Percentiles rank a stretch among this genome's conserved stretches.
Evolutionary conservation across 2,888 invertebrate genomes (phyloP).

Genomic region (Nymphalis urticae): DNA sequence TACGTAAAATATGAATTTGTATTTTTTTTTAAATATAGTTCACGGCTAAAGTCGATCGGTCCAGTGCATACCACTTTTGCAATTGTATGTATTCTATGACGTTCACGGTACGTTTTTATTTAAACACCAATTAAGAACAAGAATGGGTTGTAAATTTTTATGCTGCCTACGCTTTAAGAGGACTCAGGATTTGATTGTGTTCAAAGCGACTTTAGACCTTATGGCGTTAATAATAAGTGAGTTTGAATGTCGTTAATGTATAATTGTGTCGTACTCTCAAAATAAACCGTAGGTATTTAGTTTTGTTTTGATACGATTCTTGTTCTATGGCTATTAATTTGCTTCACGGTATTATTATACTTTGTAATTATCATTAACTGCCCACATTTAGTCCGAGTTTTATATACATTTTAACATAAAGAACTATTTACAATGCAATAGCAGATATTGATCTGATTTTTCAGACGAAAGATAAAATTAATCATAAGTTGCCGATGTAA

Average conservation of each 20-base stretch:
- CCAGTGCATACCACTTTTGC: slow-evolving; percentile 11
- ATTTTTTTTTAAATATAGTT: too few species aligned
- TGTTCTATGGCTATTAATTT: slow-evolving; percentile 8
- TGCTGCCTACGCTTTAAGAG: slow-evolving; percentile 67
- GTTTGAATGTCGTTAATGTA: neutral
- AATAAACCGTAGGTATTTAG: slow-evolving; percentile 46
- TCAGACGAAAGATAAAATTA: too few species aligned
- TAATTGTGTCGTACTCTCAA: slow-evolving; percentile 47
- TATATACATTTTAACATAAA: too few species aligned
- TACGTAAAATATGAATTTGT: too few species aligned
- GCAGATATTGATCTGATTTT: too few species aligned
- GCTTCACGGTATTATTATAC: neutral
- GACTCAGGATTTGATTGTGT: slow-evolving; percentile 30
- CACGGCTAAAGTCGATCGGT: neutral
- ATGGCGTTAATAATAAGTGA: slow-evolving; percentile 47
- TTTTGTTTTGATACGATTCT: slow-evolving; percentile 28
- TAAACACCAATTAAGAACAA: slow-evolving; percentile 79
- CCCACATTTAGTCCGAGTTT: too few species aligned
- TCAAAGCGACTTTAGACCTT: slow-evolving; percentile 41
- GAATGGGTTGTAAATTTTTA: slow-evolving; percentile 78
- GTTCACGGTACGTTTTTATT: slow-evolving; percentile 76
- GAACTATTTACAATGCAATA: too few species aligned
- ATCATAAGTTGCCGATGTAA: too few species aligned
- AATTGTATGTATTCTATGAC: slow-evolving; percentile 61
- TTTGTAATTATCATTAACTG: slow-evolving; percentile 2